These are phyloP conservation scores for Coreius guichenoti DNA, from an alignment of 2,797 vertebrate species.

Conservation along the genomic window DNA sequence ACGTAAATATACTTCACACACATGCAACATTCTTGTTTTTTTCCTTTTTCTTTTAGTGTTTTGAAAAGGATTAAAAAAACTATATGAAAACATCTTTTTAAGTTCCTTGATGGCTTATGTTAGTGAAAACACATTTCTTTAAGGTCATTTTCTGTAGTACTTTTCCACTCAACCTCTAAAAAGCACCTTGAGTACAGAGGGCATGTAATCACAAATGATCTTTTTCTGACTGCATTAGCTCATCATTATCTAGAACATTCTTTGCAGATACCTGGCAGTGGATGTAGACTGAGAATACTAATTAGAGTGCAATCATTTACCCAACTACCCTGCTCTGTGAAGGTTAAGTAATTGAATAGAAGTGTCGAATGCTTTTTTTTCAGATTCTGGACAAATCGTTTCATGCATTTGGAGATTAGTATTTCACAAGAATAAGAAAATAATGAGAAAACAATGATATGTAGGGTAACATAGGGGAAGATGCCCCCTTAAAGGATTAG, in stretches of 20 bases:
- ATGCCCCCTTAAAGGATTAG: too few relatives aligned
- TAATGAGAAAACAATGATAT: not conserved
- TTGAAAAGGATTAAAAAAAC: not conserved
- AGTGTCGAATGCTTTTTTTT: not conserved
- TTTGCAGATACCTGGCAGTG: slow-evolving; percentile 39
- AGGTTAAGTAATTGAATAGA: slow-evolving; percentile 8
- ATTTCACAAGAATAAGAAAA: not conserved
- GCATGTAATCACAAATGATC: not conserved
- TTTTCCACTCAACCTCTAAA: not conserved
- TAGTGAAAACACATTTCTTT: not conserved
- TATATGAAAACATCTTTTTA: not conserved
- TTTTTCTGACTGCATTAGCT: slow-evolving; percentile 5
- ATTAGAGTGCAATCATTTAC: slow-evolving; percentile 41
- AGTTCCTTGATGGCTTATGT: not conserved
- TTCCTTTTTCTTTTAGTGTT: not conserved
- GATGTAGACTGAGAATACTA: slow-evolving; percentile 48
- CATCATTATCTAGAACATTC: slow-evolving; percentile 17
- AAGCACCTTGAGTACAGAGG: not conserved
- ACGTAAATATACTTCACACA: not conserved
- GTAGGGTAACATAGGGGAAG: not conserved
- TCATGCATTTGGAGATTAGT: not conserved
- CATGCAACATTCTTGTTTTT: not conserved
- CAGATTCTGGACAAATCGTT: not conserved
- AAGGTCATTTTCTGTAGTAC: not conserved
- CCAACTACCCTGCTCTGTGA: slow-evolving; percentile 14